Evolutionary conservation across 2,888 invertebrate species (phyloP).

Genomic region (Drosophila quasianomalipes): DNA sequence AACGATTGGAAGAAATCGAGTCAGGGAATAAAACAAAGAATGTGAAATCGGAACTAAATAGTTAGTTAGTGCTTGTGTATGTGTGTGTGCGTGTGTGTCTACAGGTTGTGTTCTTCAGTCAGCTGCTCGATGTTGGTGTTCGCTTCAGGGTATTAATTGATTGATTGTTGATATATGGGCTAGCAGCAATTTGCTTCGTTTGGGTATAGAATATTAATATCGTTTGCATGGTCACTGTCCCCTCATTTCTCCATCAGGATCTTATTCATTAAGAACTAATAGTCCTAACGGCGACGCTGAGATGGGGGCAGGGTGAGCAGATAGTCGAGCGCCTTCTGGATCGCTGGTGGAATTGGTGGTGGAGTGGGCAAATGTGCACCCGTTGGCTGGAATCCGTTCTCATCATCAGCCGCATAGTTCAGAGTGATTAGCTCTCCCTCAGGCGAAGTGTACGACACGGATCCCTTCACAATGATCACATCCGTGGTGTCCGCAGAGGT

Average conservation of each 20-base stretch:
- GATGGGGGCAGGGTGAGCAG: conserved; percentile 88
- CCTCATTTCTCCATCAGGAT: conserved; percentile 15
- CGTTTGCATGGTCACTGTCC: conserved; percentile 53
- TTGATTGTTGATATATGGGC: conserved; percentile 40
- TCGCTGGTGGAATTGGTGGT: conserved; percentile 91
- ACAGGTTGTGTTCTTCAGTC: conserved; percentile 72
- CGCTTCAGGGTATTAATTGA: conserved; percentile 43
- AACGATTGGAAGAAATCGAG: conserved; percentile 10
- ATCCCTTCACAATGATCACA: conserved; percentile 89
- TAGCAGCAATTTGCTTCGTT: conserved; percentile 65
- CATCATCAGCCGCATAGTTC: conserved; percentile 90
- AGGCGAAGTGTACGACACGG: conserved; percentile 89
- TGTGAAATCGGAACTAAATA: conserved; percentile 23
- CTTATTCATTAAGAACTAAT: conserved; percentile 18
- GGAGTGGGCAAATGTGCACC: conserved; percentile 91
- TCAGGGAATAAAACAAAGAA: conserved; percentile 25
- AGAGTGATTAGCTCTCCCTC: conserved; percentile 90
- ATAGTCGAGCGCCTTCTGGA: conserved; percentile 91
- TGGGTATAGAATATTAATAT: conserved; percentile 49
- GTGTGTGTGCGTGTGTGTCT: conserved; percentile 47
- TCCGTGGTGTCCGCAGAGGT: conserved; percentile 89
- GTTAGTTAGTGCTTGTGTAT: conserved; percentile 25
- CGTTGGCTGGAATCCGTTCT: conserved; percentile 87
- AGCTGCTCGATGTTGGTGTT: conserved; percentile 63
- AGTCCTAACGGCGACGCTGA: conserved; percentile 82